Evolutionary conservation across 2,113 vertebrate genomes (phyloP).

Genomic region (Columbina picui): DNA sequence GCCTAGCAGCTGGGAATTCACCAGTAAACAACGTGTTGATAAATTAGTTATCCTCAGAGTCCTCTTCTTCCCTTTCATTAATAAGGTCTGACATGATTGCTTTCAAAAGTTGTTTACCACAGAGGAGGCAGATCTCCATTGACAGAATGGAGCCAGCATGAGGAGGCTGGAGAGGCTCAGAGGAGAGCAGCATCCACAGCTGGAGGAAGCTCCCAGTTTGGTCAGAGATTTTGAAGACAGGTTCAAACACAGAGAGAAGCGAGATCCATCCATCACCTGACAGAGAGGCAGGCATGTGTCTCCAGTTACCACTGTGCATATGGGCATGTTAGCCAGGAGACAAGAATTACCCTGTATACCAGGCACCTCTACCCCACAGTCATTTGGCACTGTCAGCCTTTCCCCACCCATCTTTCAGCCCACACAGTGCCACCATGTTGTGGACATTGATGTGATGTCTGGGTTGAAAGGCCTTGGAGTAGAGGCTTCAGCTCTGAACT

Average conservation of each 20-base stretch:
- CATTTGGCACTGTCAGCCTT: background rate
- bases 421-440: rapidly evolving
- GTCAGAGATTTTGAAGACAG: background rate
- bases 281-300: background rate
- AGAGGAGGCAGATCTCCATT: background rate
- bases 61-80: background rate
- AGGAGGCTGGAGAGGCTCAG: background rate
- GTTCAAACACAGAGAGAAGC: background rate
- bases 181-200: background rate
- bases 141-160: background rate
- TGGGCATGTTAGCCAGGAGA: background rate
- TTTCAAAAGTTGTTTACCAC: background rate
- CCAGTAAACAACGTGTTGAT: background rate
- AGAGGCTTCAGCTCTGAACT: rapidly evolving
- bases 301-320: background rate
- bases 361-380: rapidly evolving
- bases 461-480: background rate
- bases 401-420: background rate
- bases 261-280: background rate
- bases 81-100: background rate
- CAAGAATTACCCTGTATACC: background rate
- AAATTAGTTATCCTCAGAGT: background rate
- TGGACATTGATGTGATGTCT: rapidly evolving
- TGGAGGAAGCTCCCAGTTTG: background rate
- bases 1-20: background rate